These are phyloP conservation scores for Hippocampus guttulatus DNA, from an alignment of 2,113 vertebrate genomes.

Conservation along the genomic window DNA sequence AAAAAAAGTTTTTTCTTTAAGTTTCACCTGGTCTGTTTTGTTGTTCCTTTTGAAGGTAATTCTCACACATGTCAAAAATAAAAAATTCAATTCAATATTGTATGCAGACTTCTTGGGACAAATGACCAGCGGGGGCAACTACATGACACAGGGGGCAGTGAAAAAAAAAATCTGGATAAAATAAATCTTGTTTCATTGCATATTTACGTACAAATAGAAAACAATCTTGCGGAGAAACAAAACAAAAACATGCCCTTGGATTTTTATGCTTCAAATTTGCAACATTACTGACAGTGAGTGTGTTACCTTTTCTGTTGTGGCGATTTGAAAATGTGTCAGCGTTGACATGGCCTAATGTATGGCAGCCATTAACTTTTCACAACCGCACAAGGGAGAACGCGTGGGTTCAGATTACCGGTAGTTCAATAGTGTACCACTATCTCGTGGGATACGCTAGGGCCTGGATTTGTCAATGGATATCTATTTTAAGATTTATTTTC, in stretches of 20 bases:
- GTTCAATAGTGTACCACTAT: slow-evolving; percentile 34
- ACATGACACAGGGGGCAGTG: too few relatives aligned
- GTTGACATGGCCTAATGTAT: slow-evolving; percentile 34
- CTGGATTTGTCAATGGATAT: slow-evolving; percentile 40
- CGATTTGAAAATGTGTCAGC: not conserved
- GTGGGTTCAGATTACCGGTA: slow-evolving; percentile 10
- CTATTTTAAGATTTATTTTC: slow-evolving; percentile 51
- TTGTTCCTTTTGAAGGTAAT: too few relatives aligned
- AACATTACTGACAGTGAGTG: not conserved
- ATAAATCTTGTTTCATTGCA: not conserved
- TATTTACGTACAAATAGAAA: not conserved
- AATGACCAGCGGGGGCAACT: too few relatives aligned
- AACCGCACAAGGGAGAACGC: slow-evolving; percentile 22
- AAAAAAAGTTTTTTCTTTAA: too few relatives aligned
- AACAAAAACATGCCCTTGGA: not conserved
- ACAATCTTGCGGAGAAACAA: not conserved
- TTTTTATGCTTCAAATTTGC: not conserved
- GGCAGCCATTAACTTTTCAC: slow-evolving; percentile 41
- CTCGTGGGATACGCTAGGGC: slow-evolving; percentile 36
- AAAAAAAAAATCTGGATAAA: not conserved
- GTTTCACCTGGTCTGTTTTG: too few relatives aligned
- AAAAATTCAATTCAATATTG: too few relatives aligned
- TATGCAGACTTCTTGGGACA: too few relatives aligned
- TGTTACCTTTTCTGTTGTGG: slow-evolving; percentile 7
- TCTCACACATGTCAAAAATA: too few relatives aligned